Conservation (phyloP, 2,113 vertebrate species). For the Plecotus auritus region DNA sequence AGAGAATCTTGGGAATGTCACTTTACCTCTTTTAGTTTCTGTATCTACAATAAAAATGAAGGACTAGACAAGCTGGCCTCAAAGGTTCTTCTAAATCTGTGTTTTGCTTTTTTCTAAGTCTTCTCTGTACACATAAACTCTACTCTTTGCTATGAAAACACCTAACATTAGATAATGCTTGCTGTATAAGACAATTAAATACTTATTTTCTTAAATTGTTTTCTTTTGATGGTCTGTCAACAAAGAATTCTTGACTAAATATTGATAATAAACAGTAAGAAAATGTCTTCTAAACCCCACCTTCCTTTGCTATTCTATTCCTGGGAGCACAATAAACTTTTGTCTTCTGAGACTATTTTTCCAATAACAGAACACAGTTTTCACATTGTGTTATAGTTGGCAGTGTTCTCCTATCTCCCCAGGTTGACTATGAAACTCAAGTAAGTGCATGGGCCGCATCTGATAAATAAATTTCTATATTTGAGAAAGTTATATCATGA, state of each 20-base stretch:
- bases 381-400: neutral
- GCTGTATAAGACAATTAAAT: neutral
- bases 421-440: conserved; percentile 23
- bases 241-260: neutral
- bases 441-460: neutral
- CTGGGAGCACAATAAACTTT: neutral
- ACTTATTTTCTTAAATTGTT: neutral
- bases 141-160: neutral
- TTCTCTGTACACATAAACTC: neutral
- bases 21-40: neutral
- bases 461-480: neutral
- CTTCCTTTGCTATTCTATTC: neutral
- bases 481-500: neutral
- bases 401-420: neutral
- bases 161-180: neutral
- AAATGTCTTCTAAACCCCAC: neutral
- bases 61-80: neutral
- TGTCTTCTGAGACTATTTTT: neutral
- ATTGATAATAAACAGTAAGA: neutral
- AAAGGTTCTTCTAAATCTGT: neutral
- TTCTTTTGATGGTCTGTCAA: neutral
- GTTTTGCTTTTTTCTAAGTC: neutral
- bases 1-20: neutral
- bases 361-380: neutral
- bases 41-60: neutral